These are phyloP conservation scores for Erpetoichthys calabaricus DNA, from an alignment of 2,797 vertebrate species.

Conservation along the genomic window DNA sequence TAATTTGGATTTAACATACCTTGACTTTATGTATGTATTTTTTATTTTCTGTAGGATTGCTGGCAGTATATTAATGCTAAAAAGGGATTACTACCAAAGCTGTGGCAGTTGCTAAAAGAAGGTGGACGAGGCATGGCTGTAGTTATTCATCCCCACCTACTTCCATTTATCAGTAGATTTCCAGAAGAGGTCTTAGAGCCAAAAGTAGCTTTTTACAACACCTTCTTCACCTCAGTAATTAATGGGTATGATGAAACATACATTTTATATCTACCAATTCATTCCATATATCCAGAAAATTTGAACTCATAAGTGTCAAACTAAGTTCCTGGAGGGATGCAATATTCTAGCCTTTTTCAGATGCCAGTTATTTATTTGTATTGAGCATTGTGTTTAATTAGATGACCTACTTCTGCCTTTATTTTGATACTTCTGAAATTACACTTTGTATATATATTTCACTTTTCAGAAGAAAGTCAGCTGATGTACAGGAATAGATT, in stretches of 20 bases:
- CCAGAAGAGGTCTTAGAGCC: slow-evolving; percentile 61
- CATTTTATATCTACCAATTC: neutral
- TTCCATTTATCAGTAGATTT: slow-evolving; percentile 82
- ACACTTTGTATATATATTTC: too few species aligned
- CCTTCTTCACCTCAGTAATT: slow-evolving; percentile 64
- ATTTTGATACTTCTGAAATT: too few species aligned
- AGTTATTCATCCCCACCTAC: slow-evolving; percentile 74
- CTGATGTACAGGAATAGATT: too few species aligned
- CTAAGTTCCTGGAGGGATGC: too few species aligned
- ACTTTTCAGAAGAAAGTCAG: too few species aligned
- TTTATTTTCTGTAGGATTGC: slow-evolving; percentile 58
- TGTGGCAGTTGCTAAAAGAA: slow-evolving; percentile 71
- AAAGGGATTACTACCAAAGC: slow-evolving; percentile 84
- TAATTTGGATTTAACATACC: neutral
- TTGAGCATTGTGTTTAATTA: too few species aligned
- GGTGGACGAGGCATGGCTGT: slow-evolving; percentile 80
- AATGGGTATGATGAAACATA: slow-evolving; percentile 56
- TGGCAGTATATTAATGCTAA: slow-evolving; percentile 80
- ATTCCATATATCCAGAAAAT: neutral
- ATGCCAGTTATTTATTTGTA: too few species aligned
- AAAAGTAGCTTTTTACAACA: slow-evolving; percentile 67
- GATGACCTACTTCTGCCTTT: too few species aligned
- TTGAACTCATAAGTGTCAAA: too few species aligned
- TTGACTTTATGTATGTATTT: neutral
- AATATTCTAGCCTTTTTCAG: too few species aligned